These are phyloP conservation scores for Zelleria hepariella DNA, from an alignment of 2,888 invertebrate species.

Conservation along the genomic window DNA sequence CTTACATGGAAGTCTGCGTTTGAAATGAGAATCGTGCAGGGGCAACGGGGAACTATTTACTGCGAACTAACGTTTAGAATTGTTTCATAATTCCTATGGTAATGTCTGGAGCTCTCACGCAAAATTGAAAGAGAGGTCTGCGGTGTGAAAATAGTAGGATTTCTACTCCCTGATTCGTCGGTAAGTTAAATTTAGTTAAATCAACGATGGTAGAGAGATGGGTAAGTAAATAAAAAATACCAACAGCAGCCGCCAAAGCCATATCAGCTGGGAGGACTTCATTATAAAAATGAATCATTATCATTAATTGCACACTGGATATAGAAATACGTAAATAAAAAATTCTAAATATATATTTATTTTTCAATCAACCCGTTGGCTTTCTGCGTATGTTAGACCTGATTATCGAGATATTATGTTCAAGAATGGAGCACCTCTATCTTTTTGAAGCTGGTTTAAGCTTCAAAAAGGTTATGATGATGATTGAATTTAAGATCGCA, in stretches of 20 bases:
- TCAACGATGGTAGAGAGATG: too few species aligned
- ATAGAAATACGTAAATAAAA: neutral
- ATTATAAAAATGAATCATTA: too few species aligned
- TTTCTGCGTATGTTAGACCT: neutral
- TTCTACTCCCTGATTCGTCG: neutral
- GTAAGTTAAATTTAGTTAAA: too few species aligned
- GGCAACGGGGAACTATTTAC: neutral
- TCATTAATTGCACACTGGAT: too few species aligned
- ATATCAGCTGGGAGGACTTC: too few species aligned
- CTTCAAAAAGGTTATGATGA: too few species aligned
- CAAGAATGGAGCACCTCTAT: too few species aligned
- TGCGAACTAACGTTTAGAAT: neutral
- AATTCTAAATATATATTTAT: neutral
- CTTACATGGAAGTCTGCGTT: neutral
- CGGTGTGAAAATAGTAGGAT: neutral
- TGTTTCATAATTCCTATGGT: neutral
- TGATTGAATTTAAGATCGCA: too few species aligned
- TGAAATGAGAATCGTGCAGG: neutral
- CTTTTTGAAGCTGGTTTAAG: too few species aligned
- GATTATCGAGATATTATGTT: too few species aligned
- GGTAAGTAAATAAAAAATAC: too few species aligned
- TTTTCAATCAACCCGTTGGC: neutral
- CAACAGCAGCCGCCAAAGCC: too few species aligned
- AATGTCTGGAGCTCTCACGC: neutral
- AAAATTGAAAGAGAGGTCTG: conserved; percentile 1